These are phyloP conservation scores for Rhagoletis pomonella DNA, from an alignment of 1,140 invertebrate species.

Conservation along the genomic window DNA sequence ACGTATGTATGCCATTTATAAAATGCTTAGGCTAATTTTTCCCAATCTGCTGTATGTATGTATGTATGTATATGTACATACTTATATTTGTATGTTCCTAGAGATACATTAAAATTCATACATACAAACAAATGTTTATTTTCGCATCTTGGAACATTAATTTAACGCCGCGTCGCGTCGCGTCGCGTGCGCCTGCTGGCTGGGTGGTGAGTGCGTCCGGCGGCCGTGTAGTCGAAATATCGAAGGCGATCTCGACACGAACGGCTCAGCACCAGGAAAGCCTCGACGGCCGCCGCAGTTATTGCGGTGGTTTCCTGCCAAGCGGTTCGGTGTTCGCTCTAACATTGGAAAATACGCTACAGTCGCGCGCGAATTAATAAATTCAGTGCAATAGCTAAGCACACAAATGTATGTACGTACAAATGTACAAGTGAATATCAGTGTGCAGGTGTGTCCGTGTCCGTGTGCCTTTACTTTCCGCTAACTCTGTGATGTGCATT, in stretches of 20 bases:
- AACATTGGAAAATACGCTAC: conserved; percentile 27
- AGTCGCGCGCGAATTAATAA: conserved; percentile 17
- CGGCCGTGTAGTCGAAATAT: conserved; percentile 11
- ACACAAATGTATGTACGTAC: not conserved
- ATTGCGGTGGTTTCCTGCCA: conserved; percentile 56
- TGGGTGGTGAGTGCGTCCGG: conserved; percentile 37
- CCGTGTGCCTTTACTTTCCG: not conserved
- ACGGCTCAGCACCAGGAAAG: conserved; percentile 44
- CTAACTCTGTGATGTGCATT: not conserved
- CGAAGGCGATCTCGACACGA: conserved; percentile 48
- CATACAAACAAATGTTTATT: not conserved
- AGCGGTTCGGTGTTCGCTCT: conserved; percentile 55
- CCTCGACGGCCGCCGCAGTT: conserved; percentile 55
- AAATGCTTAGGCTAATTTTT: conserved; percentile 30
- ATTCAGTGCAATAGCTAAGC: not conserved
- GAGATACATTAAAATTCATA: not conserved
- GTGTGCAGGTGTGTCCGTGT: not conserved
- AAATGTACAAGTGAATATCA: not conserved
- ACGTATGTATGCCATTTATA: conserved; percentile 10
- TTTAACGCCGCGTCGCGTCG: conserved; percentile 8
- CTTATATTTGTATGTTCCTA: not conserved
- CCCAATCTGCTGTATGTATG: not conserved
- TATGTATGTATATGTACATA: not conserved
- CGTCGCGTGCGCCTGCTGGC: conserved; percentile 11
- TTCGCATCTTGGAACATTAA: conserved; percentile 41